Conservation (phyloP, 2,113 vertebrate species). For the Noctilio leporinus region DNA sequence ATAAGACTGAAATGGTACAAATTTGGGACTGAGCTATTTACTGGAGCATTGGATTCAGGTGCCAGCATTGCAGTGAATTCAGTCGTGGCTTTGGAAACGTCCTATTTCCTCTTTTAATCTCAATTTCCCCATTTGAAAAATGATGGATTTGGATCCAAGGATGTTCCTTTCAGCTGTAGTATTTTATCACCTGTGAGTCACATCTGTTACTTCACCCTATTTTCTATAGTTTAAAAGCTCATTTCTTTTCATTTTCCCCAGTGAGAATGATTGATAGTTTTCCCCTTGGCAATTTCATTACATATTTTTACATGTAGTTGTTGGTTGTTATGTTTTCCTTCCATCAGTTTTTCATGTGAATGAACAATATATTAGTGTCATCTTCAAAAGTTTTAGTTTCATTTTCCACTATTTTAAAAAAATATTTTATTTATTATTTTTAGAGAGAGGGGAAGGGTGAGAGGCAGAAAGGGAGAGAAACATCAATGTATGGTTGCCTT, state of each 20-base stretch:
- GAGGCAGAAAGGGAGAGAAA: no score
- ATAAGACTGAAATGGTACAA: neutral
- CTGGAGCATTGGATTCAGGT: neutral
- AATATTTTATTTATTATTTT: no score
- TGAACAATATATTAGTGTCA: conserved; percentile 30
- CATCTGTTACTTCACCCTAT: neutral
- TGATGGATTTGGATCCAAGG: neutral
- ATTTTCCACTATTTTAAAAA: no score
- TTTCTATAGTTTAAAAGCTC: conserved; percentile 25
- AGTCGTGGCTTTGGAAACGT: neutral
- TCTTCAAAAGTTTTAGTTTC: conserved; percentile 30
- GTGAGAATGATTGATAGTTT: conserved; percentile 44
- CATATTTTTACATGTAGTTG: conserved; percentile 60
- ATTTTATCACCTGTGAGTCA: neutral
- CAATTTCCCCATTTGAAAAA: neutral
- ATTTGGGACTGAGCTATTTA: neutral
- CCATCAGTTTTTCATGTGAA: conserved; percentile 41
- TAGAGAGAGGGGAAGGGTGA: no score
- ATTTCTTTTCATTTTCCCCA: conserved; percentile 48
- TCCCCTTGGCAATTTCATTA: conserved; percentile 42
- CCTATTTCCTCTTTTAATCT: neutral
- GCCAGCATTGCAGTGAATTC: neutral
- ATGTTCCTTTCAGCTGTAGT: neutral
- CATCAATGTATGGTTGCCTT: no score
- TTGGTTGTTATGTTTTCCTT: conserved; percentile 50